Percentiles rank a stretch among this genome's conserved stretches.
phyloP scores from a whole-genome alignment of 2,888 invertebrate species.

The Dryadula phaetusa region DNA sequence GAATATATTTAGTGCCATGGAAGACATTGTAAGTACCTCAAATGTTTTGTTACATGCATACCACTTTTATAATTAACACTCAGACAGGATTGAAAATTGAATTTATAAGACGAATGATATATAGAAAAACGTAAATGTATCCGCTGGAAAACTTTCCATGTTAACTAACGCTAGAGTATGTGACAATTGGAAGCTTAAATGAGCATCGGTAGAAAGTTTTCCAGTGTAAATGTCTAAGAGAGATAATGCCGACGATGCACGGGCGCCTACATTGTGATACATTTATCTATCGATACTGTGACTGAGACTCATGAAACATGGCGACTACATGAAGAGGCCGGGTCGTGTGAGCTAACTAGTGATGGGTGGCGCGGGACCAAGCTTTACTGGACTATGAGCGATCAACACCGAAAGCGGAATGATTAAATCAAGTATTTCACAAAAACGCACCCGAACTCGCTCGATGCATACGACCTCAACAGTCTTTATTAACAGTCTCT shows the following conservation, averaged over 20 bases:
- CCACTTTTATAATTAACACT: conserved; percentile 42
- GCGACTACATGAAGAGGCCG: conserved; percentile 78
- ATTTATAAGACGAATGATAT: conserved; percentile 60
- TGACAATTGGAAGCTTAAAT: conserved; percentile 60
- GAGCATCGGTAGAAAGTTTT: conserved; percentile 75
- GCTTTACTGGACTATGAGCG: conserved; percentile 72
- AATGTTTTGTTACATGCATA: conserved; percentile 54
- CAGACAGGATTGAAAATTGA: conserved; percentile 61
- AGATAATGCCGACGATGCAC: conserved; percentile 70
- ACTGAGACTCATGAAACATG: conserved; percentile 73
- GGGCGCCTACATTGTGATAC: conserved; percentile 84
- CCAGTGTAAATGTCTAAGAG: conserved; percentile 65
- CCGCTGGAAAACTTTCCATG: conserved; percentile 79
- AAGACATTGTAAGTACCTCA: conserved; percentile 71
- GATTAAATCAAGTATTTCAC: conserved; percentile 69
- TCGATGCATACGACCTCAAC: conserved; percentile 79
- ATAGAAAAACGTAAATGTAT: conserved; percentile 54
- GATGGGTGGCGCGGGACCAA: conserved; percentile 75
- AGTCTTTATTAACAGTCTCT: conserved; percentile 80
- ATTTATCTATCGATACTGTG: conserved; percentile 81
- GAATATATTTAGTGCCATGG: conserved; percentile 65
- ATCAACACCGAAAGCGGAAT: conserved; percentile 82
- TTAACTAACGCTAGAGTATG: conserved; percentile 63
- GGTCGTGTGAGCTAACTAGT: conserved; percentile 72
- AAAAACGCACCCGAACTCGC: conserved; percentile 71